phyloP scores from a whole-genome alignment of 2,113 vertebrate genomes.

The Prionailurus bengalensis region DNA sequence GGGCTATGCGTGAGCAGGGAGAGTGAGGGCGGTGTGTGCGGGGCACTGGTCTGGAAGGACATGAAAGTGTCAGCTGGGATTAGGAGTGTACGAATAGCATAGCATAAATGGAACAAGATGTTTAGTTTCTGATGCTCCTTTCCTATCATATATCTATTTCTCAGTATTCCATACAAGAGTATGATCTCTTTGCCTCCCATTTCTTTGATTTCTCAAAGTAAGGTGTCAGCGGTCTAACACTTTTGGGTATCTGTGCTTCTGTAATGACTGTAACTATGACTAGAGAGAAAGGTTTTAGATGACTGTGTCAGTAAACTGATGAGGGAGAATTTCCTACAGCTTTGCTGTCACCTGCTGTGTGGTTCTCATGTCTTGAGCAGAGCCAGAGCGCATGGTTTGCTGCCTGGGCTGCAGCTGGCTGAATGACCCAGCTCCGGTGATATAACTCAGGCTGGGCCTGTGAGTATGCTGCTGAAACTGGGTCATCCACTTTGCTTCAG shows the following conservation, averaged over 20 bases:
- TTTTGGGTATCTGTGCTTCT: neutral
- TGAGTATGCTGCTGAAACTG: slow-evolving; percentile 12
- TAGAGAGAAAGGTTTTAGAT: neutral
- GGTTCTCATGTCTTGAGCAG: neutral
- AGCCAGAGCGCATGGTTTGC: neutral
- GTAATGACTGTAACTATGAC: neutral
- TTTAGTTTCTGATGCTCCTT: neutral
- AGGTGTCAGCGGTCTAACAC: neutral
- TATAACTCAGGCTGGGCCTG: neutral
- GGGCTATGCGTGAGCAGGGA: neutral
- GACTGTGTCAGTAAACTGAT: slow-evolving; percentile 16
- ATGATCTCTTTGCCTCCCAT: neutral
- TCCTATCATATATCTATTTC: neutral
- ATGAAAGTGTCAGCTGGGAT: neutral
- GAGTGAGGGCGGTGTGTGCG: neutral
- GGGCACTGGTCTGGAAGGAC: neutral
- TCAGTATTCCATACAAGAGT: neutral
- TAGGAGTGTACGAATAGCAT: neutral
- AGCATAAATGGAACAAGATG: neutral
- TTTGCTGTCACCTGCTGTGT: neutral
- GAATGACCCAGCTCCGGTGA: neutral
- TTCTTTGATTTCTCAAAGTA: slow-evolving; percentile 6
- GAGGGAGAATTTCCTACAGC: neutral
- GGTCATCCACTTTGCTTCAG: slow-evolving; percentile 32
- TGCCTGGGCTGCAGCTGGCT: neutral